Evolutionary conservation across 2,797 vertebrate genomes (phyloP).

Genomic region (Threskiornis aethiopicus): DNA sequence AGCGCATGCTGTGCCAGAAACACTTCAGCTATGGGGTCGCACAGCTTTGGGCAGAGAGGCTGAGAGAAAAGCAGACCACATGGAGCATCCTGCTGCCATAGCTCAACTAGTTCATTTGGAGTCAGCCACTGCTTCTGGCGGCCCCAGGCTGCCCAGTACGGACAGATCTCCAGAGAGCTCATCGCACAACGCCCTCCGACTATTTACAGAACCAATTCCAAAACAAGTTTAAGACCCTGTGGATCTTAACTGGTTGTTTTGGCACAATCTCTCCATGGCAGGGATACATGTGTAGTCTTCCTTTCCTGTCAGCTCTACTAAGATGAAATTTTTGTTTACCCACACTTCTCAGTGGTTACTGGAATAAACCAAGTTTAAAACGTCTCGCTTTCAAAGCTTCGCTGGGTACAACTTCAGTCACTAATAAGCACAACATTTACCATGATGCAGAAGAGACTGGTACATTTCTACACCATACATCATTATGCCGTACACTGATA

Average conservation of each 20-base stretch:
- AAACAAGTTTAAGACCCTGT: neutral
- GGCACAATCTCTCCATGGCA: neutral
- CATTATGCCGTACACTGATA: neutral
- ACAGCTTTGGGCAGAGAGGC: neutral
- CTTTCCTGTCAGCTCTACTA: neutral
- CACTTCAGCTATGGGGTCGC: neutral
- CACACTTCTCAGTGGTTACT: neutral
- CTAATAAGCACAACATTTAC: neutral
- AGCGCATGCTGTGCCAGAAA: neutral
- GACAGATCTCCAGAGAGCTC: neutral
- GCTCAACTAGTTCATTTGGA: neutral
- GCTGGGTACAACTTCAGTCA: neutral
- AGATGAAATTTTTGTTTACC: neutral
- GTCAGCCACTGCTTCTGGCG: neutral
- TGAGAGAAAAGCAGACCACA: neutral
- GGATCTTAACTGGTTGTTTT: neutral
- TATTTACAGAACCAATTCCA: neutral
- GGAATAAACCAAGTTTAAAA: neutral
- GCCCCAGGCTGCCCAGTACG: neutral
- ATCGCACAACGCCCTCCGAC: fast-evolving
- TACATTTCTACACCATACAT: neutral
- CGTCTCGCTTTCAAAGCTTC: neutral
- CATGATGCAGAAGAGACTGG: neutral
- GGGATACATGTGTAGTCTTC: neutral
- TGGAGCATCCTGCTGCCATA: neutral